These are phyloP conservation scores for Mesembrinibis cayennensis DNA, from an alignment of 2,113 vertebrate genomes.

Conservation along the genomic window DNA sequence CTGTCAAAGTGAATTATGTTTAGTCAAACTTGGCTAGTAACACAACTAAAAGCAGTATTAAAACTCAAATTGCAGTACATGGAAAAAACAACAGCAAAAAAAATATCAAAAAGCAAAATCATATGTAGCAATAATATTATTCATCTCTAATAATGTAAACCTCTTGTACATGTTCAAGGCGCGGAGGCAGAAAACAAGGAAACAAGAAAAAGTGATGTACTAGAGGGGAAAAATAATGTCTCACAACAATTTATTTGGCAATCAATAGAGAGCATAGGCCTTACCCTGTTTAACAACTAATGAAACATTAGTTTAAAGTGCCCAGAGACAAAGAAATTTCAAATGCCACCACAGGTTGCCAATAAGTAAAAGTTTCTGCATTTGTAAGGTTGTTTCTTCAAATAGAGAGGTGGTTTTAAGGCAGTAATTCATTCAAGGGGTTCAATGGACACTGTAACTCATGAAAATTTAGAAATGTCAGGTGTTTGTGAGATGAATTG, in stretches of 20 bases:
- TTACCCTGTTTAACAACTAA: constrained; percentile 23
- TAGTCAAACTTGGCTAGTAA: constrained; percentile 25
- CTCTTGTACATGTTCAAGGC: neutral
- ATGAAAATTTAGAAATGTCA: constrained; percentile 34
- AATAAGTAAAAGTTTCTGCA: constrained; percentile 12
- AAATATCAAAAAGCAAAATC: neutral
- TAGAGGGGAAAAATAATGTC: neutral
- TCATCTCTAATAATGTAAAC: neutral
- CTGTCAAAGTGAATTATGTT: constrained; percentile 51
- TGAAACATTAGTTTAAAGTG: constrained; percentile 14
- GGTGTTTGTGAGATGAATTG: neutral
- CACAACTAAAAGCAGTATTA: constrained; percentile 6
- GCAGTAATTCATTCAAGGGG: neutral
- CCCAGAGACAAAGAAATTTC: neutral
- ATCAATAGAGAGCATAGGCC: constrained; percentile 13
- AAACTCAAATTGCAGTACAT: constrained; percentile 44
- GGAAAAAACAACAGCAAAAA: neutral
- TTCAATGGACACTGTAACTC: neutral
- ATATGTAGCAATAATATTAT: neutral
- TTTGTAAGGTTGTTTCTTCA: neutral
- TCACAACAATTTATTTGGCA: neutral
- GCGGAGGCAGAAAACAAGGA: neutral
- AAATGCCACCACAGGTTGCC: neutral
- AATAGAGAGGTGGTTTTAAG: neutral
- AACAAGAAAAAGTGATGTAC: neutral